Evolutionary conservation across 1,140 invertebrate species (phyloP).

Genomic region (Anastatus disparis): DNA sequence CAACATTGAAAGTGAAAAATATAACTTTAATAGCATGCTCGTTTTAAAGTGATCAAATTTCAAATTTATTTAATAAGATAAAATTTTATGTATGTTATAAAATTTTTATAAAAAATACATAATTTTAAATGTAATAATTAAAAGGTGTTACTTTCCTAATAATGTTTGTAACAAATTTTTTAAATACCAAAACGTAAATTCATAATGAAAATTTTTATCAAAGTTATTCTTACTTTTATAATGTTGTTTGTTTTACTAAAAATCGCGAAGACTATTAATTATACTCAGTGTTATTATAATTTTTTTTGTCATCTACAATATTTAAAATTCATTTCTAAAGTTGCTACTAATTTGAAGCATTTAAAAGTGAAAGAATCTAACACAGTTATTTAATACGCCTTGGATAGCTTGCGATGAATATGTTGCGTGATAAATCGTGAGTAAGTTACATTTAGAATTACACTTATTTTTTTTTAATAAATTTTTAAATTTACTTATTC

Average conservation of each 20-base stretch:
- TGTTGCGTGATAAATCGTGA: conserved; percentile 1
- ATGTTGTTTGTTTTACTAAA: background rate
- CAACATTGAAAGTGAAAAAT: conserved; percentile 3
- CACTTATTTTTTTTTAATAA: background rate
- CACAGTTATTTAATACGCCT: background rate
- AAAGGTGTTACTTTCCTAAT: no score
- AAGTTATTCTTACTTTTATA: background rate
- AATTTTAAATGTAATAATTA: no score
- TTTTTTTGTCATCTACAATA: conserved; percentile 11
- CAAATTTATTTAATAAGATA: no score
- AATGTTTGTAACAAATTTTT: no score
- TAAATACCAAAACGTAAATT: no score
- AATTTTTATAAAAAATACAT: background rate
- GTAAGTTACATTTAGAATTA: conserved; percentile 18
- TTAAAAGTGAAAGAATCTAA: conserved; percentile 16
- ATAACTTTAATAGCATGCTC: background rate
- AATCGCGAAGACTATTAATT: background rate
- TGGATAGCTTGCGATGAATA: conserved; percentile 29
- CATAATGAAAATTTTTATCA: no score
- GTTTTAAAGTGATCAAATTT: no score
- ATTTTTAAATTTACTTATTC: background rate
- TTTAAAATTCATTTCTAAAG: background rate
- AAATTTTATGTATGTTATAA: background rate
- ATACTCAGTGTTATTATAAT: conserved; percentile 7
- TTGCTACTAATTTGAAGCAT: background rate